Conservation (phyloP, 2,113 vertebrate genomes). For the Aleadryas rufinucha region DNA sequence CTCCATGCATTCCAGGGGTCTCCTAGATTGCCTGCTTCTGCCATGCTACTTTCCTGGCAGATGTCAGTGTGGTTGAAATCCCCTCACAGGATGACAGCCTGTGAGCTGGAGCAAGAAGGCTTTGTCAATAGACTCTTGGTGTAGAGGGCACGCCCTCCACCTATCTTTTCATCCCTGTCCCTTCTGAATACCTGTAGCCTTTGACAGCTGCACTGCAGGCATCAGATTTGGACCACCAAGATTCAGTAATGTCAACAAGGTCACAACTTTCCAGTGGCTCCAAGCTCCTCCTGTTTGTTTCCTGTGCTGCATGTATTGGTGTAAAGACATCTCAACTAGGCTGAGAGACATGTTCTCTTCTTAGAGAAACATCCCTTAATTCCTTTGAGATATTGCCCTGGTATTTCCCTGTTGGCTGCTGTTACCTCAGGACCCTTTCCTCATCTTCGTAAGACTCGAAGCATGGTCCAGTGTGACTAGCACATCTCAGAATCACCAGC, state of each 20-base stretch:
- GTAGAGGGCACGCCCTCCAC: neutral
- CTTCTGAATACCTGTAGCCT: neutral
- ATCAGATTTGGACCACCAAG: neutral
- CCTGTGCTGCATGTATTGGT: no score
- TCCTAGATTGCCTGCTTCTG: neutral
- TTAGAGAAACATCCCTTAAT: neutral
- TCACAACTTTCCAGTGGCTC: neutral
- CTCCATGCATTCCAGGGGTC: neutral
- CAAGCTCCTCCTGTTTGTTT: neutral
- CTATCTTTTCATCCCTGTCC: neutral
- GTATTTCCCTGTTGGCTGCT: neutral
- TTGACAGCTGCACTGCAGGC: neutral
- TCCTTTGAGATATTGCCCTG: neutral
- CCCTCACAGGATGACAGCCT: accelerated
- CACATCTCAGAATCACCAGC: neutral
- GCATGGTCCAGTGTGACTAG: accelerated
- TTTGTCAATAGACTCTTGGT: neutral
- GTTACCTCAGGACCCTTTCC: neutral
- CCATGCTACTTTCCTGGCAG: accelerated
- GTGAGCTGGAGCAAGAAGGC: neutral
- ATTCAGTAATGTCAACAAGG: neutral
- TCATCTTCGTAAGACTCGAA: neutral
- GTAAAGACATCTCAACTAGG: neutral
- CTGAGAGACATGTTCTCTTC: neutral
- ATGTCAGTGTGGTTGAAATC: neutral